Conservation (phyloP, 2,888 invertebrate species). For the Mythimna vitellina region DNA sequence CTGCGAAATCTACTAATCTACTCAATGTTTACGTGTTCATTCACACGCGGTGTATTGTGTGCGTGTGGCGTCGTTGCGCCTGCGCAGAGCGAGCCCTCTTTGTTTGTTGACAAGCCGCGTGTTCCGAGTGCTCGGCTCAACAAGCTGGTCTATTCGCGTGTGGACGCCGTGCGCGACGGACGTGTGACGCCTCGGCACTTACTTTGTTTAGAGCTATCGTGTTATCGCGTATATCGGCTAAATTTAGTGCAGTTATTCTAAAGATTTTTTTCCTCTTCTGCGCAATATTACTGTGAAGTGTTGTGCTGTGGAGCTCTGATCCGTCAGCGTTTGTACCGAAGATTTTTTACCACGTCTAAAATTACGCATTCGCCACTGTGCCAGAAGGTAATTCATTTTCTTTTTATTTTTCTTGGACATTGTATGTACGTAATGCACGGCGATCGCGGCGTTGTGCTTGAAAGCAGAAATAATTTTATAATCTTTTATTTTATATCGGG, state of each 20-base stretch:
- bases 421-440: constrained; percentile 56
- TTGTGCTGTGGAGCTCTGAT: constrained; percentile 74
- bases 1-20: constrained; percentile 64
- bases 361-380: constrained; percentile 81
- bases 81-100: constrained; percentile 87
- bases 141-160: constrained; percentile 78
- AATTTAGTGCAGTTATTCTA: constrained; percentile 83
- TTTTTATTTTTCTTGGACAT: constrained; percentile 69
- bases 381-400: constrained; percentile 83
- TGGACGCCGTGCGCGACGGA: constrained; percentile 75
- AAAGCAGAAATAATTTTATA: constrained; percentile 24
- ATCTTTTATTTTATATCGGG: constrained; percentile 54
- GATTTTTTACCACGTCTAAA: constrained; percentile 78
- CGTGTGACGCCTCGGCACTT: constrained; percentile 68
- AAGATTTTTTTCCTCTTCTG: constrained; percentile 74
- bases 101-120: constrained; percentile 89
- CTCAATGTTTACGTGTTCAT: constrained; percentile 86
- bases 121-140: constrained; percentile 72
- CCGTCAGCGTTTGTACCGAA: constrained; percentile 71
- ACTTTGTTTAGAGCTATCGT: constrained; percentile 75
- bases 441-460: constrained; percentile 33
- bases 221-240: constrained; percentile 81
- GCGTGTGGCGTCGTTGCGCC: constrained; percentile 81
- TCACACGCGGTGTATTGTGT: constrained; percentile 80
- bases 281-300: constrained; percentile 82